phyloP scores from a whole-genome alignment of 2,113 vertebrate species.

The Crypturellus undulatus region DNA sequence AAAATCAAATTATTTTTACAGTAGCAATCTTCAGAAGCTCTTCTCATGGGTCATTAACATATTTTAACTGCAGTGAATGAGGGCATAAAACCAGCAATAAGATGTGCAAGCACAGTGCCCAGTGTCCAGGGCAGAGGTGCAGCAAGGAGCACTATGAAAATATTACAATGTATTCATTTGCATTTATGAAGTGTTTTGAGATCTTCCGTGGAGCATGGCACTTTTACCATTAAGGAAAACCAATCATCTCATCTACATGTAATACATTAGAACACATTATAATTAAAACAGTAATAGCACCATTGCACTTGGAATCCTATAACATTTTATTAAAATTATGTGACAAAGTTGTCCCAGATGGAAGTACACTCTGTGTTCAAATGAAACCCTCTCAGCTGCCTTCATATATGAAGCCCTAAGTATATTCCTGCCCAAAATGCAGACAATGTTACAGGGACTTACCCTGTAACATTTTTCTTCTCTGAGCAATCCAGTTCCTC shows the following conservation, averaged over 20 bases:
- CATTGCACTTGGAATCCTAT: background rate
- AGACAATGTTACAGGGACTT: background rate
- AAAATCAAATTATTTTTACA: background rate
- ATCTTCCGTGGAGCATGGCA: background rate
- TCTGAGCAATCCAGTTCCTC: background rate
- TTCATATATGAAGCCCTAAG: background rate
- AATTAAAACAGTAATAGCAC: background rate
- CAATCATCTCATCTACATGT: background rate
- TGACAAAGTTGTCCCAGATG: background rate
- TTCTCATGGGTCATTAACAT: background rate
- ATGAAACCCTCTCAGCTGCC: background rate
- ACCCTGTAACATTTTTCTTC: background rate
- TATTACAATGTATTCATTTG: background rate
- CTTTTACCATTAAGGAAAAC: slow-evolving; percentile 4
- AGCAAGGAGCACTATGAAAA: background rate
- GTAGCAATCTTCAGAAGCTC: background rate
- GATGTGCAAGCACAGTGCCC: background rate
- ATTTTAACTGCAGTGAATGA: background rate
- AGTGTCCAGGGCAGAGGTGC: background rate
- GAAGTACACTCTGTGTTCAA: background rate
- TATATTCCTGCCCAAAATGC: background rate
- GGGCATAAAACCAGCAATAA: background rate
- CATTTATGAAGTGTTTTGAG: slow-evolving; percentile 16
- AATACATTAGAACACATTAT: background rate
- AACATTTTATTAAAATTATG: background rate